A percentile compares a stretch with the other conserved stretches of the same genome.
Conservation (phyloP, 1,140 invertebrate species). For the Zaprionus tsacasi region DNA sequence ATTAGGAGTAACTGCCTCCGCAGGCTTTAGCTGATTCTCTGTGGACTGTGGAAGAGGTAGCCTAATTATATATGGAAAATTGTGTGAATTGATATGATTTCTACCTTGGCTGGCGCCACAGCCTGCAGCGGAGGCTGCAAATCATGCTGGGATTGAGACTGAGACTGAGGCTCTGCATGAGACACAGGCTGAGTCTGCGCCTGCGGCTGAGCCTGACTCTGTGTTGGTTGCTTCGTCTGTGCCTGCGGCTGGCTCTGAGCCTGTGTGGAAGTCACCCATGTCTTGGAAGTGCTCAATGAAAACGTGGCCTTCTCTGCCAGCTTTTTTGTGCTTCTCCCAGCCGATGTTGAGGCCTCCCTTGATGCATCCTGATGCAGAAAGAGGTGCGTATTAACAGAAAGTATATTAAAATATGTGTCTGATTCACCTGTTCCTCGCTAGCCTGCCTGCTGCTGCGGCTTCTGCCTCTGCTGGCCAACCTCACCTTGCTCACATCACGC, state of each 20-base stretch:
- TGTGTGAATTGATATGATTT: neutral
- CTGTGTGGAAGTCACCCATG: slow-evolving; percentile 29
- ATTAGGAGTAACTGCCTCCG: neutral
- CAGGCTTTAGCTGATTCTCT: neutral
- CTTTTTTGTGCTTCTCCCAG: slow-evolving; percentile 11
- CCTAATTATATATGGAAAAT: neutral
- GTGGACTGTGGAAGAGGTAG: neutral
- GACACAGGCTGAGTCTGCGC: neutral
- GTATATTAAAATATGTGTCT: neutral
- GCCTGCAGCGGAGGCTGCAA: too few species aligned
- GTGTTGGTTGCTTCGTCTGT: neutral
- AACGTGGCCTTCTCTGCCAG: slow-evolving; percentile 20
- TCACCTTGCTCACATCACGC: slow-evolving; percentile 44
- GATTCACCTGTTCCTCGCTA: slow-evolving; percentile 53
- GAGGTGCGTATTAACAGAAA: too few species aligned
- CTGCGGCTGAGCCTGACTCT: neutral
- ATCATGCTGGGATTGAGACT: neutral
- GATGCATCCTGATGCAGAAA: slow-evolving; percentile 32
- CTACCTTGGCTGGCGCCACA: neutral
- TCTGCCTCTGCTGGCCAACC: slow-evolving; percentile 31
- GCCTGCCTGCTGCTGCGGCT: slow-evolving; percentile 37
- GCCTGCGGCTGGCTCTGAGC: slow-evolving; percentile 1
- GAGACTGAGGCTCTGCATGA: neutral
- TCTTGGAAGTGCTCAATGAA: slow-evolving; percentile 29
- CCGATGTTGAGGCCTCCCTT: slow-evolving; percentile 20